Evolutionary conservation across 2,113 vertebrate genomes (phyloP).

Genomic region (Fulmarus glacialis): DNA sequence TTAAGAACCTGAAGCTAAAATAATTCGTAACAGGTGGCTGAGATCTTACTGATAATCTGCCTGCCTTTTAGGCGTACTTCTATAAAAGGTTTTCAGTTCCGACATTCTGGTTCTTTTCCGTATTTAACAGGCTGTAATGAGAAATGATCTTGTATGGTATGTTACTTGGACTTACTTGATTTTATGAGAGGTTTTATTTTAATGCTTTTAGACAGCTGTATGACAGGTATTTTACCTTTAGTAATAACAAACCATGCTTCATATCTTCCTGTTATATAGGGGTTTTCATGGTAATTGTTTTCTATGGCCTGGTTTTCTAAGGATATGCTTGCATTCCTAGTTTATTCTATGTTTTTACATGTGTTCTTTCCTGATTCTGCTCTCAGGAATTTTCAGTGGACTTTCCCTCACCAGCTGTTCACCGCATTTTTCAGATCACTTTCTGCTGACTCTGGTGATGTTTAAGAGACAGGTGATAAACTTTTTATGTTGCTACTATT

Average conservation of each 20-base stretch:
- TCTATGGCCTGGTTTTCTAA: neutral
- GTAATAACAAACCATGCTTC: neutral
- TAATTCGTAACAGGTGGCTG: constrained; percentile 77
- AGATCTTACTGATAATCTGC: constrained; percentile 65
- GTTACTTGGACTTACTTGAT: neutral
- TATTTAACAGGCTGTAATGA: constrained; percentile 28
- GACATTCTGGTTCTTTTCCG: neutral
- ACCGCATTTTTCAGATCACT: neutral
- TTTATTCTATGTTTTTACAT: neutral
- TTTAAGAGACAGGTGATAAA: neutral
- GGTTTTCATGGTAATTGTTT: neutral
- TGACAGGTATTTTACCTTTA: neutral
- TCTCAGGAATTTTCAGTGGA: neutral
- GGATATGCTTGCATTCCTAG: neutral
- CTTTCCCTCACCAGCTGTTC: neutral
- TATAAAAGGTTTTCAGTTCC: neutral
- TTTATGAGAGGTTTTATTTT: constrained; percentile 7
- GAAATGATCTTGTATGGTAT: neutral
- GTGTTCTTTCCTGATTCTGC: neutral
- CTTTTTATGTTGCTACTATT: neutral
- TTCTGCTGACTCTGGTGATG: neutral
- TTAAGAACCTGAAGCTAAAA: constrained; percentile 72
- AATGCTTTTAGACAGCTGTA: neutral
- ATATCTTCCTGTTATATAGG: neutral
- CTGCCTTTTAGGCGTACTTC: constrained; percentile 57